phyloP scores from a whole-genome alignment of 2,797 vertebrate genomes.

The Notoglanidium macrostoma region DNA sequence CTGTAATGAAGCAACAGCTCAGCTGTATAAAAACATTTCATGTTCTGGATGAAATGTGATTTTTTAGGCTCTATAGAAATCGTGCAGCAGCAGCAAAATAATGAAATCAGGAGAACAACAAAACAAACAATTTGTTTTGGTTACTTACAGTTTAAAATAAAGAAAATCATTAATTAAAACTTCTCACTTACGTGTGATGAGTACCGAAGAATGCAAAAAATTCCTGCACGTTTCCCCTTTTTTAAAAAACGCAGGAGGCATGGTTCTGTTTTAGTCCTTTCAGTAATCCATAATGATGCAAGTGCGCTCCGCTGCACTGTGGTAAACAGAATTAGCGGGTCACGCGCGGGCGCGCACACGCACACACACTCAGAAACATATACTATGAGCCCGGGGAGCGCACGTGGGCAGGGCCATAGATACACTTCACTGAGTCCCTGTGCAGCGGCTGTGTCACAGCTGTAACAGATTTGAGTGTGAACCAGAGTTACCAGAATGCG shows the following conservation, averaged over 20 bases:
- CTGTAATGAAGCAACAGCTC: not conserved
- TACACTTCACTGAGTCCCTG: conserved; percentile 21
- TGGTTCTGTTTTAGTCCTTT: conserved; percentile 23
- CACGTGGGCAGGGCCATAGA: conserved; percentile 19
- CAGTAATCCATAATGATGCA: conserved; percentile 7
- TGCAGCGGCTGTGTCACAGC: conserved; percentile 28
- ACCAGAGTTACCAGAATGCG: not conserved
- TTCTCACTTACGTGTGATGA: conserved; percentile 1
- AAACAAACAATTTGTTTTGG: not conserved
- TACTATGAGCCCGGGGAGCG: conserved; percentile 2
- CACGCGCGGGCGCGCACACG: not conserved
- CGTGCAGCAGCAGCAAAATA: not conserved
- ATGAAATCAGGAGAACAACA: not conserved
- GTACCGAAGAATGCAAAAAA: not conserved
- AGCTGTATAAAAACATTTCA: not conserved
- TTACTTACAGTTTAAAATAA: not conserved
- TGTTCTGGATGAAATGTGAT: not conserved
- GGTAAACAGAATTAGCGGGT: conserved; percentile 29
- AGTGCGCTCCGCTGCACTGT: conserved; percentile 1
- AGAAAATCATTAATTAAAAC: not conserved
- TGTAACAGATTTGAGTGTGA: conserved; percentile 11
- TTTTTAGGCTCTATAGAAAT: not conserved
- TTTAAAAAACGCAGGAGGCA: not conserved
- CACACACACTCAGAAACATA: not conserved
- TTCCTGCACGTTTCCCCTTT: conserved; percentile 16